Percentiles rank a stretch among this genome's conserved stretches.
phyloP scores from a whole-genome alignment of 2,888 invertebrate genomes.

The Leptarthrus brevirostris region DNA sequence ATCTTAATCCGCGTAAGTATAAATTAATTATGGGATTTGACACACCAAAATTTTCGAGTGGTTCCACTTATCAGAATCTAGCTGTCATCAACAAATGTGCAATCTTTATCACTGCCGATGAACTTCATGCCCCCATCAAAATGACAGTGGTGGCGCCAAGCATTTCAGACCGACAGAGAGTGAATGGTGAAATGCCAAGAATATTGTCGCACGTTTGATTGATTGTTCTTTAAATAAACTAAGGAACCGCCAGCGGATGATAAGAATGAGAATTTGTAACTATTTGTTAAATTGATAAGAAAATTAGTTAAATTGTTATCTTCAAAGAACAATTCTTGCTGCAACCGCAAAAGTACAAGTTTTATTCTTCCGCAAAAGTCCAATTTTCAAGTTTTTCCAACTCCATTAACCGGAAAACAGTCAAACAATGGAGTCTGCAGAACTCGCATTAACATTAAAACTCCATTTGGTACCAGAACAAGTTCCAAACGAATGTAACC shows the following conservation, averaged over 20 bases:
- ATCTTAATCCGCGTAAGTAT: no score
- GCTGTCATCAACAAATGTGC: background rate
- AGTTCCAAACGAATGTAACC: background rate
- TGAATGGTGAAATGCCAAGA: background rate
- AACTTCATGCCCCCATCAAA: background rate
- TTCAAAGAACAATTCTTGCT: background rate
- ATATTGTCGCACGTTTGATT: conserved; percentile 35
- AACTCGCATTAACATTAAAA: conserved; percentile 43
- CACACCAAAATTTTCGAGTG: conserved; percentile 29
- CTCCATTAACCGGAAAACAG: background rate
- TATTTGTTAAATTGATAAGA: background rate
- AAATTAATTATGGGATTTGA: conserved; percentile 14
- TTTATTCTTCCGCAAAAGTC: background rate
- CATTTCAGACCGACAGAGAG: background rate
- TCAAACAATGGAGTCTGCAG: conserved; percentile 2
- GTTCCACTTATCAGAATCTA: conserved; percentile 1
- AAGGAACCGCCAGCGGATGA: background rate
- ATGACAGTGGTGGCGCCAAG: background rate
- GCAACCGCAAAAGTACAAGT: background rate
- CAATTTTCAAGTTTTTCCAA: background rate
- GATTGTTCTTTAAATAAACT: conserved; percentile 19
- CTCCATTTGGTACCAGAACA: conserved; percentile 7
- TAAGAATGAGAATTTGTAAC: conserved; percentile 2
- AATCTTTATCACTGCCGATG: background rate
- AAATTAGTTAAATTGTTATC: background rate